Evolutionary conservation across 2,797 vertebrate species (phyloP).

Genomic region (Menidia menidia): DNA sequence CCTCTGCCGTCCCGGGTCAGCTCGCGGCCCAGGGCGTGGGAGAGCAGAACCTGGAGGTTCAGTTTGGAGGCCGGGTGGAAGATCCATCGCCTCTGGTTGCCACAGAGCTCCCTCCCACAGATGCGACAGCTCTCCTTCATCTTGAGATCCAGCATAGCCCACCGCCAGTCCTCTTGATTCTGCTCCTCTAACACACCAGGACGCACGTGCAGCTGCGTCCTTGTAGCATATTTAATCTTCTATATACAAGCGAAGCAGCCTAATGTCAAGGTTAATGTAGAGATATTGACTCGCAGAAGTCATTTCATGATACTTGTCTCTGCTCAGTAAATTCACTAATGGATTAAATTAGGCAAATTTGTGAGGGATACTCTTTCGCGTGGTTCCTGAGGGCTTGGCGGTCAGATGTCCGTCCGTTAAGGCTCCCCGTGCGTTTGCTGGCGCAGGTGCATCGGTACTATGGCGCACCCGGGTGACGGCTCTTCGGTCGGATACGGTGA

Average conservation of each 20-base stretch:
- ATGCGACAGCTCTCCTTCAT: constrained; percentile 94
- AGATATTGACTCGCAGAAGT: constrained; percentile 7
- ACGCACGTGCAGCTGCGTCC: constrained; percentile 1
- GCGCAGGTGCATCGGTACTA: constrained; percentile 63
- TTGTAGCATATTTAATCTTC: constrained; percentile 2
- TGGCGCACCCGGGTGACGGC: constrained; percentile 43
- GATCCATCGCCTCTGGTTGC: constrained; percentile 97
- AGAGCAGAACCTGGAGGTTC: constrained; percentile 94
- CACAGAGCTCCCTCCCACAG: constrained; percentile 93
- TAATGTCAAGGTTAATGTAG: constrained; percentile 4
- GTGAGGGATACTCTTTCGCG: constrained; percentile 15
- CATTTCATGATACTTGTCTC: constrained; percentile 12
- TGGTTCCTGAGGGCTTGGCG: constrained; percentile 19
- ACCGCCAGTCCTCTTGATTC: background rate
- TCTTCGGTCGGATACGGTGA: constrained; percentile 32
- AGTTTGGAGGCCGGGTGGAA: constrained; percentile 93
- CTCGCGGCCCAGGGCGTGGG: constrained; percentile 91
- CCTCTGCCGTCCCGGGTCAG: constrained; percentile 90
- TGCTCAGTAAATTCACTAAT: constrained; percentile 22
- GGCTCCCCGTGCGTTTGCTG: constrained; percentile 18
- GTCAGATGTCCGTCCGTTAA: constrained; percentile 28
- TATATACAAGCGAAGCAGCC: constrained; percentile 8
- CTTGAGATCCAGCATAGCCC: constrained; percentile 73
- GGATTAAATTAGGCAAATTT: constrained; percentile 20
- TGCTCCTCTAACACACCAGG: background rate